Percentiles rank a stretch among this genome's conserved stretches.
These are phyloP conservation scores for Parus major DNA, from an alignment of 2,113 vertebrate species.

Conservation along the genomic window DNA sequence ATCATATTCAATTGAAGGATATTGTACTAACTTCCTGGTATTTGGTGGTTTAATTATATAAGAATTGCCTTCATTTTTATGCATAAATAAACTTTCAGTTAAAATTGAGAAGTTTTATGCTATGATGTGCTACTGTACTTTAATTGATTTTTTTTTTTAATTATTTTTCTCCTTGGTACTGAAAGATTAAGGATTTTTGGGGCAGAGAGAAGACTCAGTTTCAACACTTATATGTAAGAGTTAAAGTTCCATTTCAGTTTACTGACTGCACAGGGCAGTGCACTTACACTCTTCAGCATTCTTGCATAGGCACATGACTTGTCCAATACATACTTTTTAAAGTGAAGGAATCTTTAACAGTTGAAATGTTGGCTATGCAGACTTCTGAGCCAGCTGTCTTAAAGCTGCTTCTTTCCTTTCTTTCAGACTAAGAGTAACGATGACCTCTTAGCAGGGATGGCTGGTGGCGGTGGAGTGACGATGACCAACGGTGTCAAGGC, in stretches of 20 bases:
- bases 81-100: background rate
- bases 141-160: background rate
- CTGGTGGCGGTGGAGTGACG: constrained; percentile 81
- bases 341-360: background rate
- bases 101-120: background rate
- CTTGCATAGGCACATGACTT: background rate
- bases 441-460: constrained; percentile 90
- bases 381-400: background rate
- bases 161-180: background rate
- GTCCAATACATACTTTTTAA: background rate
- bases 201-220: background rate
- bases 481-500: constrained; percentile 84
- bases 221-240: background rate
- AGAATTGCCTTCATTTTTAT: background rate
- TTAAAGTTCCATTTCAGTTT: background rate
- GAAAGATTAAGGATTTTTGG: background rate
- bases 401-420: background rate
- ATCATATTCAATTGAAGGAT: background rate
- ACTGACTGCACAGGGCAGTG: background rate
- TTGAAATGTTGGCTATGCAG: background rate
- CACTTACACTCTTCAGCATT: background rate
- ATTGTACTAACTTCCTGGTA: background rate
- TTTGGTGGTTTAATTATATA: background rate
- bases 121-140: background rate
- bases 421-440: constrained; percentile 92